Conservation (phyloP, 1,140 invertebrate genomes). For the Zelostemma sp. region DNA sequence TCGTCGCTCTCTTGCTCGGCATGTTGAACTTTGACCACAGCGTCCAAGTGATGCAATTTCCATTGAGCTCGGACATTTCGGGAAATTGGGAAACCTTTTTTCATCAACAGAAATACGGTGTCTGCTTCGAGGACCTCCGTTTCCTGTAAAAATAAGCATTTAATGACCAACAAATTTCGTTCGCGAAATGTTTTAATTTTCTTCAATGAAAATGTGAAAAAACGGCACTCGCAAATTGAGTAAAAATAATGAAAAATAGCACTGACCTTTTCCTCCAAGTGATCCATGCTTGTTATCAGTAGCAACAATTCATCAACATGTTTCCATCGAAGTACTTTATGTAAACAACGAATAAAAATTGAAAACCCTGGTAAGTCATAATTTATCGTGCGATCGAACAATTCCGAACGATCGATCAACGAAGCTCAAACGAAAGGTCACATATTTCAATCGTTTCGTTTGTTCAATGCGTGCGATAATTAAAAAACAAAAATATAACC, state of each 20-base stretch:
- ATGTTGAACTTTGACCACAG: conserved; percentile 70
- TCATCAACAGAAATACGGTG: conserved; percentile 80
- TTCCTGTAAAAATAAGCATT: conserved; percentile 51
- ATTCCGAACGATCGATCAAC: background rate
- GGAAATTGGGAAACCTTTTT: conserved; percentile 81
- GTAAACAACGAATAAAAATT: background rate
- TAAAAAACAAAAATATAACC: conserved; percentile 1
- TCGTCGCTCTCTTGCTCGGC: conserved; percentile 60
- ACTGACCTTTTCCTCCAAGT: background rate
- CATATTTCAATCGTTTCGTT: background rate
- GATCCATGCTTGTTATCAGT: background rate
- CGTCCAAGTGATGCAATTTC: conserved; percentile 80
- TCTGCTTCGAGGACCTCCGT: conserved; percentile 73
- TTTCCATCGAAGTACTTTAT: background rate
- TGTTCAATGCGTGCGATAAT: background rate
- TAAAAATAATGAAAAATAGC: background rate
- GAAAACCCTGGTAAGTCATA: background rate
- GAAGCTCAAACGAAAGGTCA: too few relatives aligned
- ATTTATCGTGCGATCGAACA: background rate
- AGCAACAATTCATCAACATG: background rate
- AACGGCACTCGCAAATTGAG: too few relatives aligned
- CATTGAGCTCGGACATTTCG: conserved; percentile 82
- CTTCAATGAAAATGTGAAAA: too few relatives aligned
- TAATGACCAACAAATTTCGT: conserved; percentile 14
- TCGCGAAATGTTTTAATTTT: background rate